Evolutionary conservation across 1,140 invertebrate species (phyloP).

Genomic region (Penaeus vannamei): DNA sequence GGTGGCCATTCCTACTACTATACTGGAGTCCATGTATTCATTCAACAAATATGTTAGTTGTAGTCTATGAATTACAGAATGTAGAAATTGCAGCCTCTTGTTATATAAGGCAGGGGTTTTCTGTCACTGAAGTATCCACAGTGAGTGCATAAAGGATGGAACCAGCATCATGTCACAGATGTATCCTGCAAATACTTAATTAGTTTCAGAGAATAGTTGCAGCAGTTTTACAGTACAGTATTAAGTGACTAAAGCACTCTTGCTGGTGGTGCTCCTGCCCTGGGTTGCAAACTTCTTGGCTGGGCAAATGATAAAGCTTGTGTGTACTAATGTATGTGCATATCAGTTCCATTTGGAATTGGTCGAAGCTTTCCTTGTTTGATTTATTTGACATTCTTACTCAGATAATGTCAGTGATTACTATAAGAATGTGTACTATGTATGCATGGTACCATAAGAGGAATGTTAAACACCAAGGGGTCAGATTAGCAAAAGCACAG

Average conservation of each 20-base stretch:
- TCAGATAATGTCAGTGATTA: slow-evolving; percentile 19
- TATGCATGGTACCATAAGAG: slow-evolving; percentile 47
- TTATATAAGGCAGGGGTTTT: background rate
- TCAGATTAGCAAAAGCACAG: slow-evolving; percentile 7
- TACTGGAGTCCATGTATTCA: slow-evolving; percentile 36
- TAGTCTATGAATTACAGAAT: slow-evolving; percentile 1
- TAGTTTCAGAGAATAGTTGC: slow-evolving; percentile 19
- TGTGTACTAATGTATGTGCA: slow-evolving; percentile 34
- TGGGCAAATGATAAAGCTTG: slow-evolving; percentile 48
- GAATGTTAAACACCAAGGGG: slow-evolving; percentile 9
- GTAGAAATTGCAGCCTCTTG: slow-evolving; percentile 39
- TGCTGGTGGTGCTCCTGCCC: slow-evolving; percentile 36
- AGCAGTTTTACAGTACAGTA: slow-evolving; percentile 46
- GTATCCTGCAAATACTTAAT: slow-evolving; percentile 45
- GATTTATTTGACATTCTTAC: background rate
- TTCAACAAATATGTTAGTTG: slow-evolving; percentile 7
- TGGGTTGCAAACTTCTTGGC: slow-evolving; percentile 43
- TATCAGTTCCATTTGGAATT: background rate
- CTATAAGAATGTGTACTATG: slow-evolving; percentile 21
- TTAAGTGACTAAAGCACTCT: slow-evolving; percentile 31
- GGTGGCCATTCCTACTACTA: slow-evolving; percentile 36
- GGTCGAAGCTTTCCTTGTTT: too few relatives aligned
- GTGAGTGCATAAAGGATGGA: slow-evolving; percentile 44
- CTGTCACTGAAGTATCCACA: slow-evolving; percentile 8
- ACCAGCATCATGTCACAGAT: slow-evolving; percentile 24